Evolutionary conservation across 2,888 invertebrate species (phyloP).

Genomic region (Acleris emargana): DNA sequence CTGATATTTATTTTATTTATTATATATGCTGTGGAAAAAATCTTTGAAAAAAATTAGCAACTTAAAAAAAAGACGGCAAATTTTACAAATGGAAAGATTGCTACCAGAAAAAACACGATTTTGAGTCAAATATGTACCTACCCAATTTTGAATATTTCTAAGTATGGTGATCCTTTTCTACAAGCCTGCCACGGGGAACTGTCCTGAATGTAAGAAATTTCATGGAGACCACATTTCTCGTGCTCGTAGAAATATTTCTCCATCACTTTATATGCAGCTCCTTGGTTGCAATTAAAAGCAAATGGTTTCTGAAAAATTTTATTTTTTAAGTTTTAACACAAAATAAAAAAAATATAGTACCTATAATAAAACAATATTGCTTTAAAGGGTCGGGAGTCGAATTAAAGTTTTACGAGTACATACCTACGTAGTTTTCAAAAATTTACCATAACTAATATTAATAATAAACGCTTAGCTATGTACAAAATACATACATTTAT

Average conservation of each 20-base stretch:
- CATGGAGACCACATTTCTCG: constrained; percentile 87
- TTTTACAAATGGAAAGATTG: no score
- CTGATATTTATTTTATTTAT: no score
- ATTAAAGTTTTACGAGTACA: no score
- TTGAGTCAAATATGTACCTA: constrained; percentile 80
- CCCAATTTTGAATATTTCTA: constrained; percentile 85
- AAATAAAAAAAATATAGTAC: background rate
- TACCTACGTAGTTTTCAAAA: no score
- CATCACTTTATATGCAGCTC: constrained; percentile 84
- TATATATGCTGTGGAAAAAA: no score
- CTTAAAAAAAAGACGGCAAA: no score
- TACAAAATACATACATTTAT: background rate
- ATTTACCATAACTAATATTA: no score
- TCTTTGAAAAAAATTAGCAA: no score
- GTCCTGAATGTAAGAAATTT: constrained; percentile 82
- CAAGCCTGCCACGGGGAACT: constrained; percentile 81
- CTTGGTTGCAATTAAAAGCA: constrained; percentile 85
- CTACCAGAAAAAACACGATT: no score
- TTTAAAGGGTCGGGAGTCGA: no score
- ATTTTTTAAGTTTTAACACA: background rate
- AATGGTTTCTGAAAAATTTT: constrained; percentile 73
- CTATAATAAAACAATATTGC: background rate
- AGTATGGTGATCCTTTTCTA: constrained; percentile 81
- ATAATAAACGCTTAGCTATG: background rate
- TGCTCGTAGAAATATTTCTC: constrained; percentile 85